Evolutionary conservation across 2,888 invertebrate genomes (phyloP), one percentile per base, ranked within the genome.

Genomic region (Conus canariensis): DNA sequence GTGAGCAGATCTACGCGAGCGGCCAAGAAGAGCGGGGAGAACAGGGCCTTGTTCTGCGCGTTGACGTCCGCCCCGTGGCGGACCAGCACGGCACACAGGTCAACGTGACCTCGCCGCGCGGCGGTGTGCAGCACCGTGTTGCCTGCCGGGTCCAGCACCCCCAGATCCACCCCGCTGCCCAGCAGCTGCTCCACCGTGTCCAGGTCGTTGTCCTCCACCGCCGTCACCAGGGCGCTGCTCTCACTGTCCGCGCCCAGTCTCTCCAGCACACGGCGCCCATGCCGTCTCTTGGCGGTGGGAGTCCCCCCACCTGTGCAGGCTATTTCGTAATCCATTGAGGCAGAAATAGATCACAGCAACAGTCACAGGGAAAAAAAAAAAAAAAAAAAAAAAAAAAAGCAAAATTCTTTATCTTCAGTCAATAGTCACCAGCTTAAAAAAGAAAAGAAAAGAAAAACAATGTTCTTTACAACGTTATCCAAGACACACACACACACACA

Each of bases 41-140:
- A 67, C 16, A 22, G 45, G 3, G 70, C 58, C 10, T 64, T 83
- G 58, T 83, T 89, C 9, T 22, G 70, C 7, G 60, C n/a, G 58
- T 91, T 90, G 14, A 91, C 85, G 4, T 91, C 64, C 0, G 91
- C 89, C 1, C 91, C 91, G 12, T 88, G 83, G 22, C 70, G 12
- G n/a, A 90, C 80, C 10, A 91, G 70, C 59, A 90, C 1, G 5
- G 60, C 22, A 7, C 90, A 77, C 64, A 91, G 59, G 45, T 91
- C 88, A 14, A 30, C 85, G 56, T 64, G 77, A 12, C 91, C 91
- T 12, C 86, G n/a, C 45, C 89, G 88, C 14, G 90, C 90, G 2
- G 87, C 88, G 30, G 67, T 83, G 87, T 90, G 88, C 80, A 91
- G 85, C 1, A 90, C 82, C 2, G 90, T 90, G 59, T 90, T 83